These are phyloP conservation scores for Tenthredo scrophulariae DNA, from an alignment of 2,888 invertebrate species.

Conservation along the genomic window DNA sequence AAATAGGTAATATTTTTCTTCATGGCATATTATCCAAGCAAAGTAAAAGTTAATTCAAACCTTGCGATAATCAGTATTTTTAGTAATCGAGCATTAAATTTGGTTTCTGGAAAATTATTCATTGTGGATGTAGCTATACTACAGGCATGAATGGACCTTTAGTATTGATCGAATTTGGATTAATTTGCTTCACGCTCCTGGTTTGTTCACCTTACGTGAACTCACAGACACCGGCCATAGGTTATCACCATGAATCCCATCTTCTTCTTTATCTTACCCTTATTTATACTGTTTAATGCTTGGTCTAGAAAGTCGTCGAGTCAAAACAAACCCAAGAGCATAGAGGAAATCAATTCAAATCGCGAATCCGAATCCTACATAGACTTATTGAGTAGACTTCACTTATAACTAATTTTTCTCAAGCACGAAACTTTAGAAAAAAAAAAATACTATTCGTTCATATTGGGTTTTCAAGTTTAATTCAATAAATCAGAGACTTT, in stretches of 20 bases:
- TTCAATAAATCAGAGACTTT: constrained; percentile 49
- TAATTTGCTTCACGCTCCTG: neutral
- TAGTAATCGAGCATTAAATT: too few relatives aligned
- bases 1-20: too few relatives aligned
- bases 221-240: neutral
- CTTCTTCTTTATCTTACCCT: neutral
- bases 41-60: too few relatives aligned
- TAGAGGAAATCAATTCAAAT: neutral
- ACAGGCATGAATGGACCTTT: neutral
- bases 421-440: neutral
- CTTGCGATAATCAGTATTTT: too few relatives aligned
- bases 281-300: neutral
- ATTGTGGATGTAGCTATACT: neutral
- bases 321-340: neutral
- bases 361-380: neutral
- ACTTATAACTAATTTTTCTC: neutral
- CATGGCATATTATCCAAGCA: too few relatives aligned
- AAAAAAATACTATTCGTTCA: neutral
- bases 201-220: neutral
- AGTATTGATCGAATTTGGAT: neutral
- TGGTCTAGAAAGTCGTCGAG: neutral
- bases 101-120: neutral
- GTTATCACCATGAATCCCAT: too few relatives aligned
- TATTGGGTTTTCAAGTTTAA: neutral
- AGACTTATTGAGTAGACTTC: neutral